A percentile compares a stretch with the other conserved stretches of the same genome.
Conservation (phyloP, 2,113 vertebrate species). For the Micronycteris hirsuta region DNA sequence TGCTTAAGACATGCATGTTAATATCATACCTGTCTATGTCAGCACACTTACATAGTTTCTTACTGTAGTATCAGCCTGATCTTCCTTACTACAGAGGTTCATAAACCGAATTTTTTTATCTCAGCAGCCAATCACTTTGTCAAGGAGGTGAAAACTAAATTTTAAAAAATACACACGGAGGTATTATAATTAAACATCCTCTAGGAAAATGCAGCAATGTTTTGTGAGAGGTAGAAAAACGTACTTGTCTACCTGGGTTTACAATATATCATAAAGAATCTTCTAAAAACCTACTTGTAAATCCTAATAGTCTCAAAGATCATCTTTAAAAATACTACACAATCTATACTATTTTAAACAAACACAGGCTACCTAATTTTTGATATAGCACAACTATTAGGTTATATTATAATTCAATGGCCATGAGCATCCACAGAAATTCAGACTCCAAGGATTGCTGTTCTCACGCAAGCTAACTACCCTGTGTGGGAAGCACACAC, state of each 20-base stretch:
- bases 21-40: neutral
- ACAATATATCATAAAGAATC: neutral
- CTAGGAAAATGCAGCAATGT: neutral
- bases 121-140: neutral
- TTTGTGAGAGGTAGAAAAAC: neutral
- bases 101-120: neutral
- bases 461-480: neutral
- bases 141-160: neutral
- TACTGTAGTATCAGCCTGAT: neutral
- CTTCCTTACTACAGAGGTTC: neutral
- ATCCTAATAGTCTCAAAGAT: neutral
- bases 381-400: neutral
- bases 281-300: neutral
- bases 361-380: neutral
- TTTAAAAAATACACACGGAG: neutral
- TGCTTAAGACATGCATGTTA: neutral
- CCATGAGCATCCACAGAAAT: neutral
- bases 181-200: neutral
- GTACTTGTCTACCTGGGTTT: neutral
- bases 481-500: neutral
- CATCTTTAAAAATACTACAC: neutral
- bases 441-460: neutral
- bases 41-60: neutral
- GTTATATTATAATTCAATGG: neutral
- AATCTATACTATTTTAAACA: neutral